phyloP scores from a whole-genome alignment of 2,797 vertebrate genomes.

The Oreochromis grahami region DNA sequence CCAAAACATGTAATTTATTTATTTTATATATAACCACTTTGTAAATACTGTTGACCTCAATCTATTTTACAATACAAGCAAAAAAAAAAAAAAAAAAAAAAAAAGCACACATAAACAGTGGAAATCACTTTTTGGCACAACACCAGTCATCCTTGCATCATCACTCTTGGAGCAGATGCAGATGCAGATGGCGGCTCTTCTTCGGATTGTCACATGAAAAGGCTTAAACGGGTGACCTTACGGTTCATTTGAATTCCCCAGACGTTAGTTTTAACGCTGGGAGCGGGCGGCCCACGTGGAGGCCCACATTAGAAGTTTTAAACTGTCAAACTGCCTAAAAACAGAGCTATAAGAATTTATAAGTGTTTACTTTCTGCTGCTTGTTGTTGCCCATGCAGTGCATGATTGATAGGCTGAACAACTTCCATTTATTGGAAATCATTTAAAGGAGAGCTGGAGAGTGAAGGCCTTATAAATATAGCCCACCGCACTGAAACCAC shows the following conservation, averaged over 20 bases:
- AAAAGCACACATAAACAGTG: too few relatives aligned
- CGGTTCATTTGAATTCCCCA: background rate
- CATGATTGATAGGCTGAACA: background rate
- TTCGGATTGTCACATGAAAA: background rate
- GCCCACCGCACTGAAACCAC: conserved; percentile 6
- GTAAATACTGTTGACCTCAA: background rate
- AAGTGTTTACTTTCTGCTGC: background rate
- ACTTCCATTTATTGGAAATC: conserved; percentile 6
- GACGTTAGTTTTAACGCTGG: background rate
- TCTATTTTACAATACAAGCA: accelerated
- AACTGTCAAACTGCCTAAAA: background rate
- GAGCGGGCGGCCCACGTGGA: background rate
- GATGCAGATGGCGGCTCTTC: background rate
- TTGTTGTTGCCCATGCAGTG: background rate
- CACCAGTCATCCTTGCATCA: background rate
- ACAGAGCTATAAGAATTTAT: background rate
- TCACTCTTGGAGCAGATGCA: background rate
- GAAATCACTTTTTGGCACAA: too few relatives aligned
- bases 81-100: background rate
- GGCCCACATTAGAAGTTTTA: background rate
- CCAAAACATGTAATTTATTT: background rate
- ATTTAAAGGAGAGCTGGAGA: background rate
- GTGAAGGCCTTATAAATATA: conserved; percentile 22
- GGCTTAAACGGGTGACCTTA: background rate
- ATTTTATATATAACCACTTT: background rate